Evolutionary conservation across 2,888 invertebrate species (phyloP).

Genomic region (Teleiodes luculella): DNA sequence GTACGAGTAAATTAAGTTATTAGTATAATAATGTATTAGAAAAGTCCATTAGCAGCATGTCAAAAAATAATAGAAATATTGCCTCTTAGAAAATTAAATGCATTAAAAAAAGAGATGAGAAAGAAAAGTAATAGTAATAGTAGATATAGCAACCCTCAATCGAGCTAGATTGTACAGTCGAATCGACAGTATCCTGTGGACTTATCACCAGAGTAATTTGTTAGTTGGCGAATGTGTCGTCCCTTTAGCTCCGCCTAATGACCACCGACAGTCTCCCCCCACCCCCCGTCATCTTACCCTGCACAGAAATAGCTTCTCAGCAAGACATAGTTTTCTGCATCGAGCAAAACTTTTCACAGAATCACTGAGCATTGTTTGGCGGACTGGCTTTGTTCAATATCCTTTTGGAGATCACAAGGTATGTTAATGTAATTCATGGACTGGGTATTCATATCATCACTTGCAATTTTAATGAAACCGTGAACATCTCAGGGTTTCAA

Average conservation of each 20-base stretch:
- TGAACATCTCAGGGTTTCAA: conserved; percentile 25
- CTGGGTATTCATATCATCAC: conserved; percentile 28
- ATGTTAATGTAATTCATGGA: conserved; percentile 25
- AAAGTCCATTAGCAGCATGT: neutral
- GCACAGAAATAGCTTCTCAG: conserved; percentile 66
- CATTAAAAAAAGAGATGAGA: too few species aligned
- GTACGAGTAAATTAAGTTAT: too few species aligned
- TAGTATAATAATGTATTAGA: too few species aligned
- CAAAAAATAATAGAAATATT: too few species aligned
- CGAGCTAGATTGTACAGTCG: conserved; percentile 64
- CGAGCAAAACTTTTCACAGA: conserved; percentile 38
- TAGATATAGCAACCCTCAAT: too few species aligned
- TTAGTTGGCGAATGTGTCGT: conserved; percentile 75
- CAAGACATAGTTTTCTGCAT: conserved; percentile 60
- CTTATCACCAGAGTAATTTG: conserved; percentile 63
- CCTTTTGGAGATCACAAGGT: conserved; percentile 21
- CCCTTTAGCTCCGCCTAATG: conserved; percentile 67
- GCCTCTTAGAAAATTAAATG: too few species aligned
- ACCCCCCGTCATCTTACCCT: conserved; percentile 51
- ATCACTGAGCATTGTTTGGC: conserved; percentile 46
- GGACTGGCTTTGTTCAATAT: conserved; percentile 43
- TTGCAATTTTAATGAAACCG: conserved; percentile 20
- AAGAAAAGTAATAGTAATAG: too few species aligned
- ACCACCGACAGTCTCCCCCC: conserved; percentile 55
- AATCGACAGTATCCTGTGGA: conserved; percentile 50